Base-by-base conservation (phyloP, 2,888 invertebrate genomes). In the Caenorhabditis sp. region DNA sequence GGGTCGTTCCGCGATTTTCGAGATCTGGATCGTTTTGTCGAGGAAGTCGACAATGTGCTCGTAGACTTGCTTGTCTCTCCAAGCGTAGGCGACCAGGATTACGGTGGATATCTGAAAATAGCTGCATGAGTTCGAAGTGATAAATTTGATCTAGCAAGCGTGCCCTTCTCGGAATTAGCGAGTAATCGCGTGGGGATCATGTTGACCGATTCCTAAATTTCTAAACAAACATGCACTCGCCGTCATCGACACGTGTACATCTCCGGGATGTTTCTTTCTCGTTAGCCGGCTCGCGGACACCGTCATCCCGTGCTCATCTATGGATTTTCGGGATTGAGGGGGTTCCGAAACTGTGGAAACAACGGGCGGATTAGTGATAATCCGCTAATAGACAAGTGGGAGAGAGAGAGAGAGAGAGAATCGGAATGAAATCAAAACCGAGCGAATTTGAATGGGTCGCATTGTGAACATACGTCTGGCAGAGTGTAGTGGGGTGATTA, bases 1-100 rank as follows among this genome's bases (percentile, higher is more conserved):
- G 7, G 82, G 83, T 41, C 87, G 84, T 56, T 84, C 86, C 63
- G 87, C 85, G 71, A 88, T 88, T 74, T 88, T 88, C n/a, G 85
- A 85, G 48, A 88, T 86, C 46, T 79, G 72, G 22, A 86, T 84
- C 2, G 88, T 88, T 61, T 80, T 81, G 58, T 83, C 87, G 53
- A 88, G 48, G 61, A 86, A 88, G 39, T 88, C 87, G n/a, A 87
- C 83, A 8, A 87, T 37, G 48, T 87, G 83, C 53, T 87, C 86
- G 72, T 84, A 86, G 9, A 83, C 78, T 37, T 79, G 78, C 61
- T 81, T 83, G 62, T 84, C 83, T 55, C 78, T 74, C 71, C 79
- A 83, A 11, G 78, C 80, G 62, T 87, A 87, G 37, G 72, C 46
- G 1, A 74, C 26, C 11, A 79, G 65, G 24, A 75, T 61, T 2